Conservation (phyloP, 2,113 vertebrate genomes). For the Brachirus orientalis region DNA sequence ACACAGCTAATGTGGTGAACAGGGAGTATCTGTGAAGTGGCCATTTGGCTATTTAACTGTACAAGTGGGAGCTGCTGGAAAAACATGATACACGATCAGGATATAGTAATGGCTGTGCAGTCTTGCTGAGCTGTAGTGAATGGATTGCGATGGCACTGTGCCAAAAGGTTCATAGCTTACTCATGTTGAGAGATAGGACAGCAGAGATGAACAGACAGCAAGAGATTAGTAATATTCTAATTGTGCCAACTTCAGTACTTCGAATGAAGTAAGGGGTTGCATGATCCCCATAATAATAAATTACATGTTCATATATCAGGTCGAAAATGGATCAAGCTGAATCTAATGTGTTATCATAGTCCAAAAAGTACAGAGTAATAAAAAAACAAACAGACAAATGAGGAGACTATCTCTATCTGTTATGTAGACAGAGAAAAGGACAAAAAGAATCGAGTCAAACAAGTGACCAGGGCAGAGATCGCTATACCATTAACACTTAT, state of each 20-base stretch:
- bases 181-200: constrained; percentile 42
- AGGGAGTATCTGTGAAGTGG: constrained; percentile 36
- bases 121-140: constrained; percentile 59
- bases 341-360: no score
- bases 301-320: background rate
- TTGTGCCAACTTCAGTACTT: background rate
- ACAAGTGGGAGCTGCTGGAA: constrained; percentile 46
- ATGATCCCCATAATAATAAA: background rate
- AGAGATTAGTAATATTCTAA: background rate
- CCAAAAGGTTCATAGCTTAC: constrained; percentile 63
- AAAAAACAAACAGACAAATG: no score
- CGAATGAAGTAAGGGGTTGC: background rate
- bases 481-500: constrained; percentile 40
- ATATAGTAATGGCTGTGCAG: constrained; percentile 37
- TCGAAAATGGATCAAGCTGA: no score
- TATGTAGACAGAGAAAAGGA: no score
- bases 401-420: no score
- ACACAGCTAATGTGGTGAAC: constrained; percentile 31
- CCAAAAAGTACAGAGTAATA: no score
- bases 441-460: no score
- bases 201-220: constrained; percentile 5
- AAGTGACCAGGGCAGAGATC: no score
- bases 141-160: constrained; percentile 61
- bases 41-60: constrained; percentile 62
- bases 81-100: constrained; percentile 49